Evolutionary conservation across 2,113 vertebrate species (phyloP).

Genomic region (Sebastes schlegelii): DNA sequence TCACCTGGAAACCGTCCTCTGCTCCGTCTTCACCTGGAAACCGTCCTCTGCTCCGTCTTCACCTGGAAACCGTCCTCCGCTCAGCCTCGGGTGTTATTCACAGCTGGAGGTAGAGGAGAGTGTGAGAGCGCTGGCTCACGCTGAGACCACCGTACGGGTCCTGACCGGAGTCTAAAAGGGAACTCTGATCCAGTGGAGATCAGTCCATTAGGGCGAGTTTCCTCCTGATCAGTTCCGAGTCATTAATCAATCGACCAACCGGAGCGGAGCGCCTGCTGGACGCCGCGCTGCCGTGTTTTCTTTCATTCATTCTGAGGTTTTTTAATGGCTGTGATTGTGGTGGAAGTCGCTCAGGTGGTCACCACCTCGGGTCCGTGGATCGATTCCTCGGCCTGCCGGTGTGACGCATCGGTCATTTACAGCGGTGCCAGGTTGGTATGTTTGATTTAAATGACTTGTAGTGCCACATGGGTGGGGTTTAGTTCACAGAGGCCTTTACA

Average conservation of each 20-base stretch:
- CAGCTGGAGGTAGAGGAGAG: neutral
- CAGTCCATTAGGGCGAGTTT: slow-evolving; percentile 71
- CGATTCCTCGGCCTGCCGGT: neutral
- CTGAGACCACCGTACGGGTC: slow-evolving; percentile 39
- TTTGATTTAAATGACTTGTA: no score
- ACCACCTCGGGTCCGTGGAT: neutral
- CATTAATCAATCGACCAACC: slow-evolving; percentile 64
- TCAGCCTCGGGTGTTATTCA: slow-evolving; percentile 44
- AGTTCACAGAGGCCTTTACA: neutral
- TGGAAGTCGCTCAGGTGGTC: slow-evolving; percentile 20
- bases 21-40: no score
- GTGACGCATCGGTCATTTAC: neutral
- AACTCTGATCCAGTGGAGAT: slow-evolving; percentile 65
- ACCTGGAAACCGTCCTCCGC: slow-evolving; percentile 1
- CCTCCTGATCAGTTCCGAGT: slow-evolving; percentile 60
- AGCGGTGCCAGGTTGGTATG: no score
- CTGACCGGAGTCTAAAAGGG: slow-evolving; percentile 43
- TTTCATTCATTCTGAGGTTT: slow-evolving; percentile 4
- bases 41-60: no score
- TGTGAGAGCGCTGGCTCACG: slow-evolving; percentile 7
- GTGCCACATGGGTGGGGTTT: neutral
- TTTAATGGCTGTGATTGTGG: slow-evolving; percentile 17
- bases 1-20: no score
- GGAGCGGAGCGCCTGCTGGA: slow-evolving; percentile 17
- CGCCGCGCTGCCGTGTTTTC: neutral